Evolutionary conservation across 2,797 vertebrate genomes (phyloP).

Genomic region (Yasuhikotakia modesta): DNA sequence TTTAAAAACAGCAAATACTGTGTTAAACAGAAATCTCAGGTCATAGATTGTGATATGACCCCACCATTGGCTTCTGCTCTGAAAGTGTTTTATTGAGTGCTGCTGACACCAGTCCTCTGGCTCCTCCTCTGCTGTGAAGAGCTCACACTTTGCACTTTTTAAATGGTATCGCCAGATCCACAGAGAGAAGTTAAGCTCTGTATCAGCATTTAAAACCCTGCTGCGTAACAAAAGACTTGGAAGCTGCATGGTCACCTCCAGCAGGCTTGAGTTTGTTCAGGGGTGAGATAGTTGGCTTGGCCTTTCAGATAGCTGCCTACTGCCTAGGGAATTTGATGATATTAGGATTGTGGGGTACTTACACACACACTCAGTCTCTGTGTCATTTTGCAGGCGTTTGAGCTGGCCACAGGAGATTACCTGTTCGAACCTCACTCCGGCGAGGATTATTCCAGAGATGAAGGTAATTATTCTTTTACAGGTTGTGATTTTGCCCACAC

Average conservation of each 20-base stretch:
- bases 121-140: neutral
- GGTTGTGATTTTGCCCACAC: neutral
- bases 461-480: slow-evolving; percentile 76
- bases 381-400: slow-evolving; percentile 83
- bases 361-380: neutral
- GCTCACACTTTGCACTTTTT: slow-evolving; percentile 20
- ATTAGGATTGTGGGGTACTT: neutral
- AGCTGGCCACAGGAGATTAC: slow-evolving; percentile 96
- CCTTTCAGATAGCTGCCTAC: slow-evolving; percentile 5
- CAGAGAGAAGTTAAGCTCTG: too few species aligned
- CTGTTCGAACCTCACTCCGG: slow-evolving; percentile 97
- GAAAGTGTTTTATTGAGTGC: too few species aligned
- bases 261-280: neutral
- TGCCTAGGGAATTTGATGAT: slow-evolving; percentile 28
- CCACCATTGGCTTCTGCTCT: too few species aligned
- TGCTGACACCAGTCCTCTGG: slow-evolving; percentile 2
- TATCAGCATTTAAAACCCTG: slow-evolving; percentile 24
- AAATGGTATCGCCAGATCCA: too few species aligned
- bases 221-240: slow-evolving; percentile 15
- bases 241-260: slow-evolving; percentile 9
- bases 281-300: slow-evolving; percentile 5
- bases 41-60: too few species aligned
- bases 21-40: neutral
- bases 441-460: slow-evolving; percentile 95
- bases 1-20: neutral